Evolutionary conservation across 1,140 invertebrate species (phyloP).

Genomic region (Diorhabda carinulata): DNA sequence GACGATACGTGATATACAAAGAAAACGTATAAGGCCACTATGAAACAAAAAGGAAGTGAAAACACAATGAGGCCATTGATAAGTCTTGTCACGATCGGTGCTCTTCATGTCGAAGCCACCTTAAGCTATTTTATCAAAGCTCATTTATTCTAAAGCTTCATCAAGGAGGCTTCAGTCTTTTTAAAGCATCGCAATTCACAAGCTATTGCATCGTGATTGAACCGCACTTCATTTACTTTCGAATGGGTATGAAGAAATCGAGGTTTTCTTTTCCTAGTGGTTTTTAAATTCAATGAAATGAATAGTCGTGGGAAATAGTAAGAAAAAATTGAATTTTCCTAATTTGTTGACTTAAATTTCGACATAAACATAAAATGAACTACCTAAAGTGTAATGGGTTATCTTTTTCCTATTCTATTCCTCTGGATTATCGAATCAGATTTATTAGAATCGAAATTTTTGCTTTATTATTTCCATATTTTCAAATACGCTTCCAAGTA

Average conservation of each 20-base stretch:
- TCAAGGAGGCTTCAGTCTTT: constrained; percentile 24
- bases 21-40: not conserved
- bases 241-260: not conserved
- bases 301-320: not conserved
- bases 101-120: constrained; percentile 28
- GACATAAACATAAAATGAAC: no score
- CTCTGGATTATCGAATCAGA: no score
- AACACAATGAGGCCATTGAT: constrained; percentile 29
- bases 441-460: no score
- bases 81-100: constrained; percentile 27
- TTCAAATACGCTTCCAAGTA: no score
- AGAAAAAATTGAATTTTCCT: no score
- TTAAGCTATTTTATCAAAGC: constrained; percentile 33
- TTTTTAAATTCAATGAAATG: not conserved
- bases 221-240: constrained; percentile 17
- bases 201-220: constrained; percentile 28
- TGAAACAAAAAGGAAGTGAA: constrained; percentile 15
- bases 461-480: no score
- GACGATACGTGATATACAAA: not conserved
- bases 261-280: not conserved
- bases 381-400: no score
- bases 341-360: no score
- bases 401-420: no score
- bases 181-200: constrained; percentile 23
- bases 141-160: constrained; percentile 34